Evolutionary conservation across 1,140 invertebrate species (phyloP).

Genomic region (Heterodera schachtii): DNA sequence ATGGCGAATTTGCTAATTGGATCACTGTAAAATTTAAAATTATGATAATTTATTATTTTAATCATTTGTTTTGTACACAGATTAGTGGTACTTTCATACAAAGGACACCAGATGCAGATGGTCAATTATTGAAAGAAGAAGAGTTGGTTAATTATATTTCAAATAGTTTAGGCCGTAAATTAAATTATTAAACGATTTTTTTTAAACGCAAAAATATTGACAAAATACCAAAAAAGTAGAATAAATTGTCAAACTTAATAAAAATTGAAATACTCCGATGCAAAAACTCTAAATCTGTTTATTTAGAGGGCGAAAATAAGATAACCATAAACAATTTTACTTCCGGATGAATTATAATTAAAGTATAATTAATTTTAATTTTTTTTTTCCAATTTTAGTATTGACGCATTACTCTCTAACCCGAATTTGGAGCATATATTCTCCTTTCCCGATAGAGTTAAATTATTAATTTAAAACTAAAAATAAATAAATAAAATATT

Average conservation of each 20-base stretch:
- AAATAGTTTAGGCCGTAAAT: no score
- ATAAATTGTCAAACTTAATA: no score
- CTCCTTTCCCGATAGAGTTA: neutral
- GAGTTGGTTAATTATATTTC: neutral
- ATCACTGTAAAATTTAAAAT: neutral
- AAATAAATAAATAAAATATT: neutral
- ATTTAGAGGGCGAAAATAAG: no score
- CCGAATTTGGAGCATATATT: neutral
- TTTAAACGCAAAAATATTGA: no score
- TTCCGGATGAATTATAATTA: no score
- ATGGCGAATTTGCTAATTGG: constrained; percentile 7
- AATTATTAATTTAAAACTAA: neutral
- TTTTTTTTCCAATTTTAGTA: neutral
- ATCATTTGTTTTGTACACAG: neutral
- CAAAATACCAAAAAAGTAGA: no score
- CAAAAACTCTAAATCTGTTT: no score
- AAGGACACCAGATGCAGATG: neutral
- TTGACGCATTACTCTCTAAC: neutral
- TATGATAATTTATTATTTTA: neutral
- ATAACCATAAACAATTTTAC: no score
- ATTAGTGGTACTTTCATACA: neutral
- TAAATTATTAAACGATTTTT: no score
- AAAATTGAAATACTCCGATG: no score
- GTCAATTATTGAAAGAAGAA: neutral
- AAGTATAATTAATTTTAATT: neutral